Evolutionary conservation across 2,113 vertebrate species (phyloP).

Genomic region (Herpailurus yagouaroundi): DNA sequence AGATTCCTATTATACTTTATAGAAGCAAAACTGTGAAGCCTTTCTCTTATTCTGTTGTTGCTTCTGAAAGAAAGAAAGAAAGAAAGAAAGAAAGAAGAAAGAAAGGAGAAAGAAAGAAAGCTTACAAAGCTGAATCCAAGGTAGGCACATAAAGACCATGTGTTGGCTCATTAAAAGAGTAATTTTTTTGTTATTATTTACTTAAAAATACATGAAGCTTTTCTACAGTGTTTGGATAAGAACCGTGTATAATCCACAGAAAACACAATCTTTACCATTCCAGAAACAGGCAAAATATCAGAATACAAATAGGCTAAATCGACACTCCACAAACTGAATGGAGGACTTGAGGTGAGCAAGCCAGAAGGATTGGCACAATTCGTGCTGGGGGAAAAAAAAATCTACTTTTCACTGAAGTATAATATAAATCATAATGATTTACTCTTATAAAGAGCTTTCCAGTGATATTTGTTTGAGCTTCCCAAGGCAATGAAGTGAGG

Average conservation of each 20-base stretch:
- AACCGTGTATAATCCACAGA: slow-evolving; percentile 5
- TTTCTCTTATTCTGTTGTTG: background rate
- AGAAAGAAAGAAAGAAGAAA: background rate
- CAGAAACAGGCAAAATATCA: background rate
- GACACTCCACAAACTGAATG: background rate
- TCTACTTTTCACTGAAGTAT: background rate
- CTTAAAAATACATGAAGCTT: slow-evolving; percentile 58
- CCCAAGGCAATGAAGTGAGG: background rate
- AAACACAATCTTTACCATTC: slow-evolving; percentile 18
- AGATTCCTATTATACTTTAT: background rate
- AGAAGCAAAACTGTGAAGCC: background rate
- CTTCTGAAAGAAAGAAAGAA: background rate
- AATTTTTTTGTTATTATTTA: slow-evolving; percentile 41
- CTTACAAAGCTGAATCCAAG: background rate
- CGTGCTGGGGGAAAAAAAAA: background rate
- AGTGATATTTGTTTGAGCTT: background rate
- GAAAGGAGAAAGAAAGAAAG: background rate
- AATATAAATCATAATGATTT: background rate
- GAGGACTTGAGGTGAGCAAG: background rate
- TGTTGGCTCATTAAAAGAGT: slow-evolving; percentile 53
- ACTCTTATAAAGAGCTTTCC: background rate
- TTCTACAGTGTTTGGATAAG: background rate
- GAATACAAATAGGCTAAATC: background rate
- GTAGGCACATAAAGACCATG: background rate
- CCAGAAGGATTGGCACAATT: background rate